Evolutionary conservation across 2,797 vertebrate genomes (phyloP).

Genomic region (Pampus argenteus): DNA sequence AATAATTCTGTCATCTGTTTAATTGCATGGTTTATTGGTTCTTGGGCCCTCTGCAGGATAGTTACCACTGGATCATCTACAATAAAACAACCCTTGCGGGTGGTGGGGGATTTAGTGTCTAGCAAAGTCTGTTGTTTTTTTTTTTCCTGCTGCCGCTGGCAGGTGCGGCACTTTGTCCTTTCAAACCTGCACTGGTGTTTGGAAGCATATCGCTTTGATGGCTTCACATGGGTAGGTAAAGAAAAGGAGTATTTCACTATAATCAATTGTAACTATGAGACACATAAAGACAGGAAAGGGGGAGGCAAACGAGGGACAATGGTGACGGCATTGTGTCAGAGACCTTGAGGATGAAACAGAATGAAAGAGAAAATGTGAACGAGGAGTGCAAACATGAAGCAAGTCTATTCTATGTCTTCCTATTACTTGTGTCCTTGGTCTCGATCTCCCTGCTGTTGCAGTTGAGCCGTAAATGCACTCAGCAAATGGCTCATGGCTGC

Average conservation of each 20-base stretch:
- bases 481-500: constrained; percentile 26
- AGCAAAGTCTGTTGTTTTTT: neutral
- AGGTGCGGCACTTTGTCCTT: too few relatives aligned
- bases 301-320: constrained; percentile 21
- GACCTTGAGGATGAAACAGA: constrained; percentile 46
- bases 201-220: neutral
- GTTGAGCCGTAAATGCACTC: constrained; percentile 12
- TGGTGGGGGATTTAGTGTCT: neutral
- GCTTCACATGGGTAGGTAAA: neutral
- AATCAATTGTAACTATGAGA: neutral
- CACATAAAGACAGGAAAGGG: neutral
- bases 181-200: constrained; percentile 2
- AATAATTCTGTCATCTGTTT: too few relatives aligned
- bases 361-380: constrained; percentile 29
- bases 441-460: constrained; percentile 32
- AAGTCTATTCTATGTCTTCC: constrained; percentile 8
- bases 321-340: constrained; percentile 17
- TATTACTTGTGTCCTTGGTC: constrained; percentile 35
- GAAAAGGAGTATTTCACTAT: neutral
- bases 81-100: neutral
- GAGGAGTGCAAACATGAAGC: constrained; percentile 37
- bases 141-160: too few relatives aligned
- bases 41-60: neutral
- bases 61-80: neutral
- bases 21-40: neutral